Percentiles rank a stretch among this genome's conserved stretches.
Conservation (phyloP, 2,888 invertebrate genomes). For the Oasisia sp. region DNA sequence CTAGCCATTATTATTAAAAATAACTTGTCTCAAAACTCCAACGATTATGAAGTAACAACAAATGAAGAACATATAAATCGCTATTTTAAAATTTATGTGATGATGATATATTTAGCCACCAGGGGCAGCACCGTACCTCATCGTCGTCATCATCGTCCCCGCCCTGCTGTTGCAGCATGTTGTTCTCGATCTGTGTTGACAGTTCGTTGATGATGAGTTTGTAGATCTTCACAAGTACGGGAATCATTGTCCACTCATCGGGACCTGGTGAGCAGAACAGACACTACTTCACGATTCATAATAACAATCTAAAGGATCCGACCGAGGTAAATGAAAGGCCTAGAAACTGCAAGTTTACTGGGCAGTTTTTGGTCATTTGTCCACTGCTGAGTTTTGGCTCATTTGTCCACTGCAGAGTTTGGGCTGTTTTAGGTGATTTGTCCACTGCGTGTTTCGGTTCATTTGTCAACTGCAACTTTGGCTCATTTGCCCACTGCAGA, state of each 20-base stretch:
- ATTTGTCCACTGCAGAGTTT: no score
- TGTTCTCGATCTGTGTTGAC: conserved; percentile 70
- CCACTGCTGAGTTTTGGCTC: no score
- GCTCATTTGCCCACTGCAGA: no score
- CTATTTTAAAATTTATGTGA: not conserved
- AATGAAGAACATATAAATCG: not conserved
- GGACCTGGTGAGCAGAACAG: conserved; percentile 52
- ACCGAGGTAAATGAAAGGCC: not conserved
- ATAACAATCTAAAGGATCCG: not conserved
- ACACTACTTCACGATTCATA: not conserved
- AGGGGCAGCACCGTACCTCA: not conserved
- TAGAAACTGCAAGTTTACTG: no score
- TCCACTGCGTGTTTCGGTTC: no score
- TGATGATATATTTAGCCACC: not conserved
- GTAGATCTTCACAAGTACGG: conserved; percentile 78
- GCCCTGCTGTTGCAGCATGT: conserved; percentile 52
- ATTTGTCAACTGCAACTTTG: no score
- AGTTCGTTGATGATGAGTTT: conserved; percentile 77
- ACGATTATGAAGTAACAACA: not conserved
- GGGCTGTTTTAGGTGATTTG: no score
- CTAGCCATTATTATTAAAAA: not conserved
- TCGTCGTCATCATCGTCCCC: conserved; percentile 60
- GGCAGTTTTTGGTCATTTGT: no score
- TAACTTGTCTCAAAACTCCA: not conserved
- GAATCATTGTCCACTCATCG: conserved; percentile 73